Evolutionary conservation across 2,113 vertebrate species (phyloP).

Genomic region (Syngnathoides biaculeatus): DNA sequence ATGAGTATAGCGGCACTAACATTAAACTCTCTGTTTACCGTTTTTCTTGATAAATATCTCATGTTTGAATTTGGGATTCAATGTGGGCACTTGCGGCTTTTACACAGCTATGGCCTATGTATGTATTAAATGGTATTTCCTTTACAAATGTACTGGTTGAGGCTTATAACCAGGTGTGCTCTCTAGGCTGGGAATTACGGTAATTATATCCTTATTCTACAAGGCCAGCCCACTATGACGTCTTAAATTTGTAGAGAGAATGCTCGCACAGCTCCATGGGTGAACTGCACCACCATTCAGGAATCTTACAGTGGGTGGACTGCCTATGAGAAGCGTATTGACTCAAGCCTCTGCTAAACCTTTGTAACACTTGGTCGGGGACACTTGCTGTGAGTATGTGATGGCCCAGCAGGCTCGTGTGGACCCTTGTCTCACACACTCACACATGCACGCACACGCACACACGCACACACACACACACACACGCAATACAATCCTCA

Average conservation of each 20-base stretch:
- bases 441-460: slow-evolving; percentile 11
- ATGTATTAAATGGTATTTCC: too few species aligned
- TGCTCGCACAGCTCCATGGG: neutral
- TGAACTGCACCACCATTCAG: neutral
- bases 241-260: neutral
- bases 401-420: slow-evolving; percentile 30
- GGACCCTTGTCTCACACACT: slow-evolving; percentile 32
- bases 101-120: too few species aligned
- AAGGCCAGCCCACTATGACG: neutral
- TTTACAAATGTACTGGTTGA: too few species aligned
- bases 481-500: slow-evolving; percentile 18
- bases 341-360: slow-evolving; percentile 34
- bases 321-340: slow-evolving; percentile 41
- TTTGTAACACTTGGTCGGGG: slow-evolving; percentile 40
- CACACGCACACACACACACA: slow-evolving; percentile 9
- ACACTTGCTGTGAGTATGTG: slow-evolving; percentile 19
- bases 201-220: neutral
- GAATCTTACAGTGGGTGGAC: slow-evolving; percentile 24
- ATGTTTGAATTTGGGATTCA: too few species aligned
- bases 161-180: neutral
- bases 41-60: too few species aligned
- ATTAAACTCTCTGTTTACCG: too few species aligned
- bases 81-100: too few species aligned
- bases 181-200: too few species aligned
- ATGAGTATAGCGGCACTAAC: too few species aligned